Base-by-base conservation (phyloP, 2,888 invertebrate genomes). In the Agriopis aurantiaria region DNA sequence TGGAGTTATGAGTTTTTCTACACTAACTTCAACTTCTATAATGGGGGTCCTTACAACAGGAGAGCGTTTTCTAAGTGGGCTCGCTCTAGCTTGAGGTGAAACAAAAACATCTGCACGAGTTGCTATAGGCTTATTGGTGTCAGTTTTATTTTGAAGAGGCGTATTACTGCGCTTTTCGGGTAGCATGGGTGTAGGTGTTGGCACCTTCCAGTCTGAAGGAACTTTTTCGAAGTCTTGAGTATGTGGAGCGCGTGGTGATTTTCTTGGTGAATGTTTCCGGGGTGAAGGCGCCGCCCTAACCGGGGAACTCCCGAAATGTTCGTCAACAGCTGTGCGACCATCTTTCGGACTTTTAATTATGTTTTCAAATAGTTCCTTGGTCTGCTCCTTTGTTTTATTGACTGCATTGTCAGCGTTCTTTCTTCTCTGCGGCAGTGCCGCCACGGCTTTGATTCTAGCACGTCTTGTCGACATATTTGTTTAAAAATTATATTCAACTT, bases 371-470 rank as follows among this genome's bases (percentile, higher is more conserved):
- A 76, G 78, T 58, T 85, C 83, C 67, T 84, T 86, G n/a, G 69
- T 33, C 43, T 76, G 71, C 33, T 72, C 71, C n/a, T 83, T 80
- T 63, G 80, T 81, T 68, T 83, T 86, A 40, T 62, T 77, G n/a
- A 88, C 87, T 23, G 73, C 63, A 69, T 75, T 83, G 49, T 89
- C 91, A 33, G 78, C 82, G 81, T 91, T 91, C 82, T 90, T 91
- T 80, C 92, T 86, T 70, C 92, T 88, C 41, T 95, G 95, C 56
- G 96, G 96, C 75, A 97, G 93, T 73, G 96, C 96, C 56, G 96
- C 96, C 78, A 96, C 95, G 68, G 96, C 96, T 94, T 97, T 97
- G 79, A 97, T 96, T 88, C 97, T 95, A 61, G 96, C 96, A 82
- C 97, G 90, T 89, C 97, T 92, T 58, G 95, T 95, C 66, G 96